Evolutionary conservation across 2,888 invertebrate genomes (phyloP).

Genomic region (Leptarthrus brevirostris): DNA sequence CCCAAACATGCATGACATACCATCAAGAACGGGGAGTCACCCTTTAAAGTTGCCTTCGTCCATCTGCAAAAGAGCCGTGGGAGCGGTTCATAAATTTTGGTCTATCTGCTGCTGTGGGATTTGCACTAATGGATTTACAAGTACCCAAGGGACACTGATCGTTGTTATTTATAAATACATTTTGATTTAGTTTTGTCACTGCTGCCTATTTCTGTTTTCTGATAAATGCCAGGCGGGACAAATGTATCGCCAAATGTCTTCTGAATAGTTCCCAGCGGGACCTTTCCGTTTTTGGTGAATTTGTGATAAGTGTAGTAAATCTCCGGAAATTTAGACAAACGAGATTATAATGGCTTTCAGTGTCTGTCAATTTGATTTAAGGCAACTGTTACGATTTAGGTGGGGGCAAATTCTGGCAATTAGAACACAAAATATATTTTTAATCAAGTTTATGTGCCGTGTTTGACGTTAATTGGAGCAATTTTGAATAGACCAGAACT

Average conservation of each 20-base stretch:
- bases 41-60: conserved; percentile 21
- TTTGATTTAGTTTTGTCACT: conserved; percentile 49
- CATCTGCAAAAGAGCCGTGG: conserved; percentile 18
- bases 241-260: conserved; percentile 30
- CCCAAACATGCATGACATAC: background rate
- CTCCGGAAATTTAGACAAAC: background rate
- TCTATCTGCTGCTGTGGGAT: conserved; percentile 47
- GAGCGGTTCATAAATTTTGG: conserved; percentile 44
- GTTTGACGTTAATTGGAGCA: no score
- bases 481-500: no score
- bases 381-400: background rate
- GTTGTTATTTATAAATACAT: conserved; percentile 49
- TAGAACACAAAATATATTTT: background rate
- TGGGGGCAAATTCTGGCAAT: background rate
- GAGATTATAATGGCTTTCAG: conserved; percentile 1
- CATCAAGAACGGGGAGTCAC: background rate
- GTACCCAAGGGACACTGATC: conserved; percentile 46
- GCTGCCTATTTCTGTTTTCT: background rate
- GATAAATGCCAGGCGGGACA: background rate
- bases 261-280: conserved; percentile 24
- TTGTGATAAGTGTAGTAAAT: background rate
- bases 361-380: conserved; percentile 18
- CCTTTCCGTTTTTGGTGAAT: background rate
- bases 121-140: conserved; percentile 51
- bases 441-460: background rate